phyloP scores from a whole-genome alignment of 2,888 invertebrate genomes.

The Rhagium mordax region DNA sequence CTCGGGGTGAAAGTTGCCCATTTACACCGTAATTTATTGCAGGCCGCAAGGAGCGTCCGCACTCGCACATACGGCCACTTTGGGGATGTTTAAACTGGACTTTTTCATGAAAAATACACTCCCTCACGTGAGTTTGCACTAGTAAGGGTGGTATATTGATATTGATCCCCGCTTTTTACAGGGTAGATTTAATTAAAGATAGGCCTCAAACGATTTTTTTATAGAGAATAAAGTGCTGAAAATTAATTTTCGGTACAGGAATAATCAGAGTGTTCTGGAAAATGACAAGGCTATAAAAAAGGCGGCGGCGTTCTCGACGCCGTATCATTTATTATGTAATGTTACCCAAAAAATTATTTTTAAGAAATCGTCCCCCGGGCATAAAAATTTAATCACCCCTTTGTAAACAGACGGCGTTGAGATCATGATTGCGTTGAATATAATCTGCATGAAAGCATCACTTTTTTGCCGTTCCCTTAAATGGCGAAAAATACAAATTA shows the following conservation, averaged over 20 bases:
- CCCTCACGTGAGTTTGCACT: not conserved
- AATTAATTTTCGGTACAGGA: not conserved
- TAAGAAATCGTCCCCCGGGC: not conserved
- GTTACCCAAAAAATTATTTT: not conserved
- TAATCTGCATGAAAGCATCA: not conserved
- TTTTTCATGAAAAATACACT: slow-evolving; percentile 24
- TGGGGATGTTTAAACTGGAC: slow-evolving; percentile 7
- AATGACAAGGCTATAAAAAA: not conserved
- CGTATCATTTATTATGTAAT: not conserved
- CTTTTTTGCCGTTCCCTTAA: too few species aligned
- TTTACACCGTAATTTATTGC: slow-evolving; percentile 19
- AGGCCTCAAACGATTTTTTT: not conserved
- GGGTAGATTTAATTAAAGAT: slow-evolving; percentile 5
- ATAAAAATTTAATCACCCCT: not conserved
- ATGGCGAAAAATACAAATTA: too few species aligned
- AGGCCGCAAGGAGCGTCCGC: slow-evolving; percentile 19
- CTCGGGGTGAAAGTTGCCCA: slow-evolving; percentile 25
- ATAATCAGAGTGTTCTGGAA: not conserved
- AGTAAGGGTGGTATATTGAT: slow-evolving; percentile 2
- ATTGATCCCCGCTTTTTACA: slow-evolving; percentile 9
- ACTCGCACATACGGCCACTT: slow-evolving; percentile 11
- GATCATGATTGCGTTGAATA: not conserved
- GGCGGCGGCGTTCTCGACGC: not conserved
- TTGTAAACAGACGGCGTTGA: not conserved
- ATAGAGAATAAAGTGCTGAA: not conserved